phyloP scores from a whole-genome alignment of 2,888 invertebrate species.

The Cheilosia grossa region DNA sequence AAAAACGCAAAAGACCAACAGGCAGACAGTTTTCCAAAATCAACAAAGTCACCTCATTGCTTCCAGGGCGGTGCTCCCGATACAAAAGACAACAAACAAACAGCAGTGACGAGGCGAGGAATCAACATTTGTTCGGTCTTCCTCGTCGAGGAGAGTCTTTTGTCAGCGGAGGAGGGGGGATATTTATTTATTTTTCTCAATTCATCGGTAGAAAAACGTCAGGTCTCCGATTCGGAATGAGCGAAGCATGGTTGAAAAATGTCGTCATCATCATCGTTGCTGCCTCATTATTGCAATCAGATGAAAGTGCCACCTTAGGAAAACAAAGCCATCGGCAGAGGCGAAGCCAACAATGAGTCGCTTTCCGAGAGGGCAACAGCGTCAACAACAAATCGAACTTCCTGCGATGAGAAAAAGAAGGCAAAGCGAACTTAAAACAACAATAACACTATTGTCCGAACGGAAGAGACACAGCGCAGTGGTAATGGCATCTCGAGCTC shows the following conservation, averaged over 20 bases:
- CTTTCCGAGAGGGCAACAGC: constrained; percentile 8
- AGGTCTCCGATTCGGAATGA: constrained; percentile 28
- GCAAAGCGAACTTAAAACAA: constrained; percentile 40
- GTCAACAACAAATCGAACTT: constrained; percentile 34
- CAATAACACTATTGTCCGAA: constrained; percentile 68
- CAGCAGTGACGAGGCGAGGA: constrained; percentile 26
- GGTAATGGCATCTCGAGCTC: constrained; percentile 51
- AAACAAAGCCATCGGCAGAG: constrained; percentile 65
- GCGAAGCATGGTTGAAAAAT: constrained; percentile 58
- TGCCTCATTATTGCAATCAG: constrained; percentile 74
- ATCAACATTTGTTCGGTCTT: constrained; percentile 61
- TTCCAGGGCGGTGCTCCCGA: constrained; percentile 26
- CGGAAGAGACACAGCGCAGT: constrained; percentile 18
- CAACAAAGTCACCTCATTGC: constrained; percentile 56
- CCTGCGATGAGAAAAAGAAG: constrained; percentile 10
- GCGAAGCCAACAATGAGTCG: constrained; percentile 35
- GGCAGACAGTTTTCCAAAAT: constrained; percentile 44
- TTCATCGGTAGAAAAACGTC: constrained; percentile 41
- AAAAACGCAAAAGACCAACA: constrained; percentile 28
- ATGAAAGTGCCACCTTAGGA: constrained; percentile 72
- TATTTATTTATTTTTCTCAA: constrained; percentile 48
- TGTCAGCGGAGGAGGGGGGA: background rate
- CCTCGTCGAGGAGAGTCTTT: constrained; percentile 38
- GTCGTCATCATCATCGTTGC: constrained; percentile 72
- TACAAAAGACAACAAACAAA: constrained; percentile 40